Evolutionary conservation across 2,113 vertebrate species (phyloP).

Genomic region (Otocyon megalotis): DNA sequence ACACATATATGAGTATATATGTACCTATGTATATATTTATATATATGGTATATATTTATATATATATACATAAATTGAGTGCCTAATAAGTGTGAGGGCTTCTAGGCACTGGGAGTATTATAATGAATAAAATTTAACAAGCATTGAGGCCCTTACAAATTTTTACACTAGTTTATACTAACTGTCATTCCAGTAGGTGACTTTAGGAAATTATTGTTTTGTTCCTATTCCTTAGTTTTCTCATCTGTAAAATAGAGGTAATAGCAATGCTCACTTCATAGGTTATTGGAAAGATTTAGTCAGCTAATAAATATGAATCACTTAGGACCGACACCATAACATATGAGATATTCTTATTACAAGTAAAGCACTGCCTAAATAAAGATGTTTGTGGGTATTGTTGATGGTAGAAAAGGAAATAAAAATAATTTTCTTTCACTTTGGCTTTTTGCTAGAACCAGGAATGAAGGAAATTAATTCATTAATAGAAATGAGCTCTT

Average conservation of each 20-base stretch:
- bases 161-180: neutral
- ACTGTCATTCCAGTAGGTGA: neutral
- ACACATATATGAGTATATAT: neutral
- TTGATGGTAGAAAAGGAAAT: neutral
- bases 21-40: neutral
- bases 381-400: neutral
- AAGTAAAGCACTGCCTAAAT: neutral
- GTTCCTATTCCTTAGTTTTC: neutral
- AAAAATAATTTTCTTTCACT: neutral
- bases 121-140: neutral
- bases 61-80: neutral
- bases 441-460: neutral
- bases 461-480: neutral
- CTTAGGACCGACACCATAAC: neutral
- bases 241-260: neutral
- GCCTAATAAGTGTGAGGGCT: neutral
- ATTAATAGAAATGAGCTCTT: neutral
- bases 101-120: neutral
- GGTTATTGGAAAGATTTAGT: neutral
- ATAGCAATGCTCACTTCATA: neutral
- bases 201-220: neutral
- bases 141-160: neutral
- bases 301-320: neutral
- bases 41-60: neutral
- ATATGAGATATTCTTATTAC: neutral